phyloP scores from a whole-genome alignment of 2,797 vertebrate genomes.

The Myotis vivesi region DNA sequence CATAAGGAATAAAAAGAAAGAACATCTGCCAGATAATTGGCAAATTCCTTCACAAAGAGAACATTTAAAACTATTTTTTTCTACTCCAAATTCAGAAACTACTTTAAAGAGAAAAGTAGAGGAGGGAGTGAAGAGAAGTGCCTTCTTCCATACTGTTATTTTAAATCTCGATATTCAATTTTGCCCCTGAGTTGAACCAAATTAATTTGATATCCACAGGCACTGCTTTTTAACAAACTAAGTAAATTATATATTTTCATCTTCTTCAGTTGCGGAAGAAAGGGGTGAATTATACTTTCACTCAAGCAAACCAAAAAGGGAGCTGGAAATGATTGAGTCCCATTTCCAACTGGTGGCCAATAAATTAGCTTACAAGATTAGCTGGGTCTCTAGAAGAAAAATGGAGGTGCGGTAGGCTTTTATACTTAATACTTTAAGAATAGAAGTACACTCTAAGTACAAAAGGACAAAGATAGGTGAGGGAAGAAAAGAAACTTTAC shows the following conservation, averaged over 20 bases:
- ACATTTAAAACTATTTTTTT: conserved; percentile 46
- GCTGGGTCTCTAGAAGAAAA: not conserved
- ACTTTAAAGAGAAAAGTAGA: conserved; percentile 33
- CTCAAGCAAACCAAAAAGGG: not conserved
- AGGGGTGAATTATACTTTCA: not conserved
- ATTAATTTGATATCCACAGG: not conserved
- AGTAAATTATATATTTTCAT: not conserved
- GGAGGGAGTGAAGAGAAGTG: not conserved
- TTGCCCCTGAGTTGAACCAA: not conserved
- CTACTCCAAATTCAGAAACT: conserved; percentile 28
- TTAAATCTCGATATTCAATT: conserved; percentile 13
- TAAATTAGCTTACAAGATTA: not conserved
- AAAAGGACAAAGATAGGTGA: not conserved
- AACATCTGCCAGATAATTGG: conserved; percentile 50
- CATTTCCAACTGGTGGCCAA: not conserved
- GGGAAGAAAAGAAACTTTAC: not conserved
- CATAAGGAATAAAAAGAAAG: conserved; percentile 40
- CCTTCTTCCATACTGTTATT: not conserved
- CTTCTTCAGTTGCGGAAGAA: not conserved
- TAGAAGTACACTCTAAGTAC: not conserved
- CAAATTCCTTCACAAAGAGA: conserved; percentile 61
- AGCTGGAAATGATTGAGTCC: not conserved
- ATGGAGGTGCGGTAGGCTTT: not conserved
- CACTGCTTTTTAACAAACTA: not conserved
- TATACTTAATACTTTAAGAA: not conserved